Base-by-base conservation (phyloP, 2,797 vertebrate genomes). In the Pipistrellus kuhlii region DNA sequence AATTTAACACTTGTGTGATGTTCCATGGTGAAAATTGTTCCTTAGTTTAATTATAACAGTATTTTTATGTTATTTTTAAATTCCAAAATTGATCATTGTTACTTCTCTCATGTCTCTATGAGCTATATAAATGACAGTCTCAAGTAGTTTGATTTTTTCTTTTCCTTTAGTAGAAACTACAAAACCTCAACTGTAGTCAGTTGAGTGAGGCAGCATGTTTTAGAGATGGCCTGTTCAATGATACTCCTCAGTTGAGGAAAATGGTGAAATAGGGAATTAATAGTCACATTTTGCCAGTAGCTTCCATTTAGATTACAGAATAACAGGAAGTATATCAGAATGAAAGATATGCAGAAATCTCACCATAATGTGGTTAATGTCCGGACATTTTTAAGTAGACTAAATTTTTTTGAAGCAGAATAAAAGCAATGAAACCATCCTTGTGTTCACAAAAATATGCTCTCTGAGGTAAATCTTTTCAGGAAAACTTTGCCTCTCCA, bases 221-320 rank as follows among this genome's bases (percentile, higher is more conserved):
- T n/a, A 46, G 12, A 59, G 25, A 21, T 75, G n/a, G 5, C 30
- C 9, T 88, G 20, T 38, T 48, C 21, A 85, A 9, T 78, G 44
- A 81, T 66, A 20, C 8, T 68, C 18, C 14, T 85, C 59, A 85
- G 10, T 17, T 62, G 76, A 95, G 30, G 55, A 93, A 88, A 66
- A 94, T 30, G 21, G 25, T 71, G 32, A 80, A n/a, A 32, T 13
- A 75, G 32, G 91, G 15, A 93, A 90, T 62, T 62, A 86, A 68
- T 57, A n/a, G 15, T 92, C 35, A 81, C 30, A 62, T 80, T 90
- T 85, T 90, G 8, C 83, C 27, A 25, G 41, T 12, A 78, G 18
- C 25, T 89, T 96, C 94, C 46, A 69, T 51, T 57, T 96, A 48
- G 51, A 90, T 88, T 93, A 85, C 10, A 85, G 51, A 95, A 30